phyloP scores from a whole-genome alignment of 2,113 vertebrate genomes.

The Carassius gibelio region DNA sequence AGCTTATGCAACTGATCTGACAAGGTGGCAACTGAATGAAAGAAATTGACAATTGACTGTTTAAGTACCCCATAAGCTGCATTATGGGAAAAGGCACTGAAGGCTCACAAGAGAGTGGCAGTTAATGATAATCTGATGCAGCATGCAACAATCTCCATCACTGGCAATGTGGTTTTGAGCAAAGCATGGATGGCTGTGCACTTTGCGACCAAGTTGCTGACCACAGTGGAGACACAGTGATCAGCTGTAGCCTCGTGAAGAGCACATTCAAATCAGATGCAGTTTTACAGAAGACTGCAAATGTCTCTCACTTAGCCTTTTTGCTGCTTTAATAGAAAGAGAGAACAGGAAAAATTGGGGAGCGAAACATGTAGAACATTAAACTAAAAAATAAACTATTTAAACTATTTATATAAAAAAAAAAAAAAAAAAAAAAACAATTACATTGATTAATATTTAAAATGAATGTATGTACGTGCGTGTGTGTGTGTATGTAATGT shows the following conservation, averaged over 20 bases:
- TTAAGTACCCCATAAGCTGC: constrained; percentile 19
- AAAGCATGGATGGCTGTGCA: constrained; percentile 3
- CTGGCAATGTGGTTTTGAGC: not conserved
- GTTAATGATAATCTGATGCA: not conserved
- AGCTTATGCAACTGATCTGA: not conserved
- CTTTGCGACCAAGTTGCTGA: constrained; percentile 3
- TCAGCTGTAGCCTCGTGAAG: not conserved
- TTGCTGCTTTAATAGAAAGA: too few relatives aligned
- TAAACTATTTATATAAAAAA: too few relatives aligned
- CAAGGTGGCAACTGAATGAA: not conserved
- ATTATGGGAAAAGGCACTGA: not conserved
- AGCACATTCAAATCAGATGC: not conserved
- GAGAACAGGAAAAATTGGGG: too few relatives aligned
- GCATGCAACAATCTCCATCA: not conserved
- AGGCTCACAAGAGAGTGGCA: not conserved
- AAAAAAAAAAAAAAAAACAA: too few relatives aligned
- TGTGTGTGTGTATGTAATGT: too few relatives aligned
- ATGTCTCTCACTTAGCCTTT: not conserved
- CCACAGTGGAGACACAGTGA: not conserved
- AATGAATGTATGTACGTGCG: too few relatives aligned
- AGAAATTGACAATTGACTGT: not conserved
- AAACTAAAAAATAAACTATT: too few relatives aligned
- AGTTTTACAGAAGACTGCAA: not conserved
- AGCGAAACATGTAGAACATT: too few relatives aligned
- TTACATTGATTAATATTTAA: too few relatives aligned